A percentile compares a stretch with the other conserved stretches of the same genome.
phyloP scores from a whole-genome alignment of 2,113 vertebrate species.

The Collichthys lucidus region DNA sequence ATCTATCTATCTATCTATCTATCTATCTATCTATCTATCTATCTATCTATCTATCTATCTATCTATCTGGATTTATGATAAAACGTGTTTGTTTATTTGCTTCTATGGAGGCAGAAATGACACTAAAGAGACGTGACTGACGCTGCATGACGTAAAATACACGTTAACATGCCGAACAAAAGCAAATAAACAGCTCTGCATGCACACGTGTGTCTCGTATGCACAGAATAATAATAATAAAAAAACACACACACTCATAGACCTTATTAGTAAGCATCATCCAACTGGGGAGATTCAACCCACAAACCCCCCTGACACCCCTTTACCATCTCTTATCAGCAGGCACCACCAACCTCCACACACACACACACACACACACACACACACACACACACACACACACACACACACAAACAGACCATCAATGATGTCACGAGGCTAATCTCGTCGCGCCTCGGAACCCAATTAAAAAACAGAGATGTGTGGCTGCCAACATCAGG shows the following conservation, averaged over 20 bases:
- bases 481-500: slow-evolving; percentile 84
- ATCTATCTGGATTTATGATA: background rate
- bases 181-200: slow-evolving; percentile 8
- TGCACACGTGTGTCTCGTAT: background rate
- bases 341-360: slow-evolving; percentile 75
- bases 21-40: too few species aligned
- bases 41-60: too few species aligned
- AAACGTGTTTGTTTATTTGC: background rate
- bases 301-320: slow-evolving; percentile 60
- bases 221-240: slow-evolving; percentile 13
- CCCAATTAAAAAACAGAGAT: slow-evolving; percentile 86
- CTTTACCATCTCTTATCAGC: slow-evolving; percentile 81
- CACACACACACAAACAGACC: slow-evolving; percentile 68
- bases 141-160: slow-evolving; percentile 6
- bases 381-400: slow-evolving; percentile 49
- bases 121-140: slow-evolving; percentile 43
- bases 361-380: too few species aligned
- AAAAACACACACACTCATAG: slow-evolving; percentile 7
- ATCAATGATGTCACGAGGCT: slow-evolving; percentile 81
- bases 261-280: slow-evolving; percentile 71
- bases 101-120: slow-evolving; percentile 8
- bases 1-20: too few species aligned
- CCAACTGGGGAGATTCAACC: slow-evolving; percentile 58
- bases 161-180: slow-evolving; percentile 31
- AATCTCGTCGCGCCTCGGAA: slow-evolving; percentile 81